Conservation (phyloP, 2,888 invertebrate species). For the Drosophila niveifrons region DNA sequence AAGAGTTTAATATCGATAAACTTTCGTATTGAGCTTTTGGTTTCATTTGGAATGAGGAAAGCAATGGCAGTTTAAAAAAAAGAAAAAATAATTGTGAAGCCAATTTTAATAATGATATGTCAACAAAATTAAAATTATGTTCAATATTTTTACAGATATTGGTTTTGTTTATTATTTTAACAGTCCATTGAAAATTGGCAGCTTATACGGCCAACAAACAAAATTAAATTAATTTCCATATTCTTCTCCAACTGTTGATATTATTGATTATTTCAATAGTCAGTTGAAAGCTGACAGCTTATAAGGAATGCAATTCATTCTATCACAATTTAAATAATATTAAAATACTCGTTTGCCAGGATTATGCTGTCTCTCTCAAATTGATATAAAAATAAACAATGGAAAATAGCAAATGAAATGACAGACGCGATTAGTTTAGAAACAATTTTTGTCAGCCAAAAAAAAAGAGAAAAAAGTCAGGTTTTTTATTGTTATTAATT, state of each 20-base stretch:
- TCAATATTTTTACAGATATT: background rate
- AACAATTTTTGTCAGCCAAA: conserved; percentile 55
- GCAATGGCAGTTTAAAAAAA: too few relatives aligned
- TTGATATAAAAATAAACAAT: conserved; percentile 73
- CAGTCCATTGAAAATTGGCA: background rate
- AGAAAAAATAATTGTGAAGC: background rate
- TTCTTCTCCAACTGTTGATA: background rate
- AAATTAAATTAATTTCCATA: background rate
- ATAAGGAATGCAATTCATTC: background rate
- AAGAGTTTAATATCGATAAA: background rate
- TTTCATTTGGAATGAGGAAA: background rate
- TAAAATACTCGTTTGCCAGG: conserved; percentile 47
- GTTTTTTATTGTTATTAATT: conserved; percentile 49
- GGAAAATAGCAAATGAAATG: conserved; percentile 48
- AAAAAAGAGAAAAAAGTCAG: conserved; percentile 1
- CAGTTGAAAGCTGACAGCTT: conserved; percentile 2
- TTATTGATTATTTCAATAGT: conserved; percentile 4
- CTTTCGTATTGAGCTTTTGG: background rate
- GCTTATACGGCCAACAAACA: background rate
- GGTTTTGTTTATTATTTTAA: background rate
- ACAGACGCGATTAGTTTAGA: conserved; percentile 61
- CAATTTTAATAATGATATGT: background rate
- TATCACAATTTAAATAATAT: conserved; percentile 26
- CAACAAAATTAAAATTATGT: background rate
- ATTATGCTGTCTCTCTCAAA: conserved; percentile 68